Evolutionary conservation across 2,797 vertebrate species (phyloP), one percentile per base, ranked within the genome.

Genomic region (Macrochelys suwanniensis): DNA sequence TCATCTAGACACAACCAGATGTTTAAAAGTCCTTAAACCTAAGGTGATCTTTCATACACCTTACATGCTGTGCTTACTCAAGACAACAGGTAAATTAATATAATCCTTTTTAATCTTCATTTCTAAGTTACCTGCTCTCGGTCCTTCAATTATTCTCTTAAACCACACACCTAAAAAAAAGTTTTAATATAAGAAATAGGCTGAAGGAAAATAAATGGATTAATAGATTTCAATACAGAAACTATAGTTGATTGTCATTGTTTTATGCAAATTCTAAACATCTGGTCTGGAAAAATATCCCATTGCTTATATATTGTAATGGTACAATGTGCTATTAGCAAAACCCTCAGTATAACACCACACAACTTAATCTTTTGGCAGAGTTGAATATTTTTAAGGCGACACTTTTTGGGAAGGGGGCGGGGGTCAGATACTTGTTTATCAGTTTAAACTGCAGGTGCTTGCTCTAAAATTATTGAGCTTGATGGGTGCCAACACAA

Each of bases 401-500:
- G 19, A 71, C n/a, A 23, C n/a, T 71, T 71, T 71, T 42, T 11
- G 8, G 23, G 57, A 12, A 31, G 9, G 59, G 11, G 6, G 28
- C 31, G 2, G 31, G 31, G 16, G 3, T 33, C 53, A 57, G 57
- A 37, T 26, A 79, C 21, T 51, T 65, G 12, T 26, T n/a, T 42
- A 54, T 78, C 42, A 11, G 28, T 71, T 87, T 92, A 76, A 96
- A 81, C 21, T 94, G 79, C 6, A 84, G 78, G 42, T 93, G 33
- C 53, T 61, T 86, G 13, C 49, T 94, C 19, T 84, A 81, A 82
- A 92, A 92, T 88, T 93, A 76, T 68, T 83, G 82, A 82, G 6
- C 61, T 92, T 94, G 85, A 94, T 86, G 57, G 90, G 68, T 93
- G 23, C 28, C 88, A 96, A 88, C 53, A 83, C n/a, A 54, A 87